phyloP scores from a whole-genome alignment of 2,888 invertebrate genomes.

The Catocala sponsa region DNA sequence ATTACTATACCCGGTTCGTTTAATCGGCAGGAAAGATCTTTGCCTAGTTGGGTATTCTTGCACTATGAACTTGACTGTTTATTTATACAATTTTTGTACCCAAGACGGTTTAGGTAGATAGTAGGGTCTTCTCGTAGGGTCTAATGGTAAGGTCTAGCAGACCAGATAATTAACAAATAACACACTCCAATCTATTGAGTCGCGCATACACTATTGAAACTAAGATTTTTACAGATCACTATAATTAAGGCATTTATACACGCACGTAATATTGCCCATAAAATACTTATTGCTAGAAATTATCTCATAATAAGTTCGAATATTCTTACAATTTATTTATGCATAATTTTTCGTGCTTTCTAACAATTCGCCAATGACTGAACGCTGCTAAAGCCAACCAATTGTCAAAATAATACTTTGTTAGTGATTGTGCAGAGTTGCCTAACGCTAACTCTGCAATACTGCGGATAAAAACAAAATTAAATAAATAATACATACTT shows the following conservation, averaged over 20 bases:
- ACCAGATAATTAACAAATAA: conserved; percentile 1
- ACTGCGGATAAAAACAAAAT: conserved; percentile 2
- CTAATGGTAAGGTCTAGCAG: too few relatives aligned
- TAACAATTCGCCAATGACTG: conserved; percentile 17
- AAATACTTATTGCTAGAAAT: conserved; percentile 19
- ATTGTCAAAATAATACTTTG: conserved; percentile 35
- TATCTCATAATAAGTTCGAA: conserved; percentile 43
- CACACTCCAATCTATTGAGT: conserved; percentile 9
- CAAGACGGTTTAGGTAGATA: too few relatives aligned
- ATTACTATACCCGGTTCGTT: too few relatives aligned
- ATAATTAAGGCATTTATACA: conserved; percentile 46
- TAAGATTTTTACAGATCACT: conserved; percentile 36
- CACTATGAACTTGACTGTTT: too few relatives aligned
- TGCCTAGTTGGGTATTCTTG: too few relatives aligned
- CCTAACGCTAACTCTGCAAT: conserved; percentile 35
- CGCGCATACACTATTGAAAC: neutral
- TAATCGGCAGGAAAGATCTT: too few relatives aligned
- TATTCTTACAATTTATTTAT: conserved; percentile 26
- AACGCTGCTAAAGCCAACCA: conserved; percentile 28
- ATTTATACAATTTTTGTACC: too few relatives aligned
- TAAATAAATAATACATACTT: conserved; percentile 7
- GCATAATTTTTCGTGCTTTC: conserved; percentile 17
- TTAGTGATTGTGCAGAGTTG: conserved; percentile 32
- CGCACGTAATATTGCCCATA: conserved; percentile 28
- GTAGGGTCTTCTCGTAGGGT: too few relatives aligned